Percentiles rank a stretch among this genome's conserved stretches.
phyloP scores from a whole-genome alignment of 2,888 invertebrate species.

The Trachelus troglodyta region DNA sequence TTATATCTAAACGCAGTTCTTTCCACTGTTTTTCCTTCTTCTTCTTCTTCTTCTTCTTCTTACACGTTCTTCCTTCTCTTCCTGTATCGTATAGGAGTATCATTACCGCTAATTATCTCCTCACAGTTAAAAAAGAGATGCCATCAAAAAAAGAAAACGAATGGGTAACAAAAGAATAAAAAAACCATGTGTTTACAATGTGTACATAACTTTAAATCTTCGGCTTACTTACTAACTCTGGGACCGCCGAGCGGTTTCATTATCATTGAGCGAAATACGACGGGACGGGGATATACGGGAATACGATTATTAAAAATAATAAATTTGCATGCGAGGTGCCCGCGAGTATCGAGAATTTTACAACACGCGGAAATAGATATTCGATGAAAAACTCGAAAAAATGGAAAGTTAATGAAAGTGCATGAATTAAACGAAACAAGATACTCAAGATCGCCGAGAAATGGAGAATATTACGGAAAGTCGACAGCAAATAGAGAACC shows the following conservation, averaged over 20 bases:
- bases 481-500: not conserved
- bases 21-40: not conserved
- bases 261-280: not conserved
- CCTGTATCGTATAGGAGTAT: constrained; percentile 35
- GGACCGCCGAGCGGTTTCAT: constrained; percentile 54
- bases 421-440: constrained; percentile 17
- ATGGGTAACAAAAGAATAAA: constrained; percentile 16
- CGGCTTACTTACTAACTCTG: constrained; percentile 49
- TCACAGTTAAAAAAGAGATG: constrained; percentile 37
- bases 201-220: constrained; percentile 57
- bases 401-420: constrained; percentile 16
- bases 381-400: not conserved
- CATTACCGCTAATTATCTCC: constrained; percentile 37
- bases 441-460: constrained; percentile 15
- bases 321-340: not conserved
- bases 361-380: not conserved
- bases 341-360: not conserved
- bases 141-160: constrained; percentile 42
- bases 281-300: not conserved
- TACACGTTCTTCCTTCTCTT: constrained; percentile 32
- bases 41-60: too few relatives aligned
- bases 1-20: not conserved
- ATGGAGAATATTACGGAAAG: constrained; percentile 2
- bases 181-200: constrained; percentile 37
- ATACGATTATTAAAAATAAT: not conserved